Evolutionary conservation across 2,888 invertebrate genomes (phyloP).

Genomic region (Dascillus cervinus): DNA sequence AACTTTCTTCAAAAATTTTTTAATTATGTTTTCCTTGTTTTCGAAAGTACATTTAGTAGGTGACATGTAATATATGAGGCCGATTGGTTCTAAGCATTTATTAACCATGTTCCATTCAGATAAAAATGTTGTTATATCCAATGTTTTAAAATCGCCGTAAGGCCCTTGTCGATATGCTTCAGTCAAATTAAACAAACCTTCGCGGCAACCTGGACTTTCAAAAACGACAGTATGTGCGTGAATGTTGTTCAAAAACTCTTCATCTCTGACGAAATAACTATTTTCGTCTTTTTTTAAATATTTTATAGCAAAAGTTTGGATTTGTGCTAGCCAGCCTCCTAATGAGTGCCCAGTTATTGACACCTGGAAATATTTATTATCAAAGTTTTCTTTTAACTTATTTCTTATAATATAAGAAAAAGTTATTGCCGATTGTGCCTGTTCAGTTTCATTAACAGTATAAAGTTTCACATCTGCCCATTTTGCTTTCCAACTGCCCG

Average conservation of each 20-base stretch:
- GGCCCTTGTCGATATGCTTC: constrained; percentile 6
- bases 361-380: constrained; percentile 1
- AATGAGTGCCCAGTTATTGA: constrained; percentile 14
- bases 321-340: constrained; percentile 12
- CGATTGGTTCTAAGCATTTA: constrained; percentile 8
- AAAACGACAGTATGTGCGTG: constrained; percentile 13
- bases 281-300: constrained; percentile 7
- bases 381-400: constrained; percentile 1
- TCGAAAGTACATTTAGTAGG: too few relatives aligned
- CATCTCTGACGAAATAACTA: constrained; percentile 9
- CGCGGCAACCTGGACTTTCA: constrained; percentile 13
- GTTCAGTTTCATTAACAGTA: constrained; percentile 6
- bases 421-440: constrained; percentile 11
- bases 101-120: constrained; percentile 9
- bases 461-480: constrained; percentile 5
- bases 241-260: constrained; percentile 6
- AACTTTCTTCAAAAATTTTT: too few relatives aligned
- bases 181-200: constrained; percentile 5
- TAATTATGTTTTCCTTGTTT: too few relatives aligned
- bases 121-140: constrained; percentile 13
- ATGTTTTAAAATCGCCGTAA: constrained; percentile 7
- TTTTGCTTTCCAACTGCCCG: constrained; percentile 5
- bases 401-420: constrained; percentile 6
- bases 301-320: constrained; percentile 9
- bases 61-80: too few relatives aligned